Evolutionary conservation across 2,113 vertebrate genomes (phyloP), one percentile per base, ranked within the genome.

Genomic region (Electrona antarctica): DNA sequence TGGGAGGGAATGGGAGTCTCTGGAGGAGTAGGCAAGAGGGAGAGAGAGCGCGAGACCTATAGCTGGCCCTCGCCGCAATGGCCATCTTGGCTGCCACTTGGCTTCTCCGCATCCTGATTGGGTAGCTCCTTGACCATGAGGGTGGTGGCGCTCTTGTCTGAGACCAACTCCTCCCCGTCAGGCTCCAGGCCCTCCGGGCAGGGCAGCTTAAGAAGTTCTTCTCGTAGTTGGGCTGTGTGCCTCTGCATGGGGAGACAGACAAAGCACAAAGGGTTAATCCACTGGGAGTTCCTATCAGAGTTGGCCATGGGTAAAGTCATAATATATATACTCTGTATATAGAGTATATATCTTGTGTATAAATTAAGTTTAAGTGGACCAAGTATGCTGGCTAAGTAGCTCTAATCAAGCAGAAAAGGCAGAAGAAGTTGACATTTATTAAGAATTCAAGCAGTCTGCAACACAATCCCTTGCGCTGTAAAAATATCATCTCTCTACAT

Each of bases 111-210:
- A 8, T 98, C 96, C 46, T 94, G 95, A 80, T 85, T 67, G 69
- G 93, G 81, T 4, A 93, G 87, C 78, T 97, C 95, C 72, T 91
- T 90, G 85, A 97, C 95, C 9, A 93, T 67, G 60, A 95, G 90
- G 87, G 93, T 88, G 87, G 93, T 88, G 58, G 92, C 89, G 93
- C 84, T 94, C 92, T 85, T 91, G 54, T 96, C 96, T 0, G 93
- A 82, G 89, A n/a, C n/a, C n/a, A 96, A 90, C 67, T 97, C 95
- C 0, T 97, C 96, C 0, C 84, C 68, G 11, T 97, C 94, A 0
- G 97, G 95, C 84, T 98, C 97, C 90, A 99, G 81, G 66, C 95
- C 98, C 4, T 98, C 96, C 0, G 97, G 97, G 78, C 97, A 99
- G 77, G 95, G 95, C 65, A 99, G 95, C 87, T 99, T 99, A 1